A percentile compares a stretch with the other conserved stretches of the same genome.
Conservation (phyloP, 1,140 invertebrate species). For the Drosophila elegans region DNA sequence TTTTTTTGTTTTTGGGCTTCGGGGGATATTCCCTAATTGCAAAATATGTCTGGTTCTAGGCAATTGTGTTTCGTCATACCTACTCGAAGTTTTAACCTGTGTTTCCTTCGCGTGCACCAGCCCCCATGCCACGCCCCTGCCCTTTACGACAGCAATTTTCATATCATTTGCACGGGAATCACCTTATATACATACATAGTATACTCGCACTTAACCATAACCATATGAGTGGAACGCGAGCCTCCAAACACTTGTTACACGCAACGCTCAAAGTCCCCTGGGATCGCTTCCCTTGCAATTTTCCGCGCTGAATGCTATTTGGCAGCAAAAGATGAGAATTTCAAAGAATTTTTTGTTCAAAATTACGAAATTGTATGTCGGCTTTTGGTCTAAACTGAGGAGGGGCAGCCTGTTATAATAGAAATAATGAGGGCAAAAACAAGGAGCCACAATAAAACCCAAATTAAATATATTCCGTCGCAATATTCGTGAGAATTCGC, state of each 20-base stretch:
- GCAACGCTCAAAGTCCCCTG: constrained; percentile 44
- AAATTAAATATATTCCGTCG: constrained; percentile 16
- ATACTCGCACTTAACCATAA: neutral
- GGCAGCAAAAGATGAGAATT: constrained; percentile 23
- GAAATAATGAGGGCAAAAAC: neutral
- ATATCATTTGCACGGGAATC: constrained; percentile 64
- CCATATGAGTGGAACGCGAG: constrained; percentile 5
- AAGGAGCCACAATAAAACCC: neutral
- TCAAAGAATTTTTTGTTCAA: neutral
- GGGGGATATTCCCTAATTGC: constrained; percentile 18
- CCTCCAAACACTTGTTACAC: constrained; percentile 74
- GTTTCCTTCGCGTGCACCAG: constrained; percentile 18
- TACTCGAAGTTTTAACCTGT: constrained; percentile 36
- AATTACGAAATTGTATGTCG: constrained; percentile 5
- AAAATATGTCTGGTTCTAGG: constrained; percentile 7
- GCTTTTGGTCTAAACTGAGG: neutral
- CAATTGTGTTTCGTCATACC: constrained; percentile 11
- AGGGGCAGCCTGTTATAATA: constrained; percentile 15
- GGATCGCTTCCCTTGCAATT: constrained; percentile 64
- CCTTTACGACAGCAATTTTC: constrained; percentile 56
- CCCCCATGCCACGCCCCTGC: constrained; percentile 1
- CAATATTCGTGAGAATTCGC: constrained; percentile 1
- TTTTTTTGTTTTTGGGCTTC: neutral
- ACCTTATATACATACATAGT: neutral
- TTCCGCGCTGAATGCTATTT: constrained; percentile 27